These are phyloP conservation scores for Sisor rabdophorus DNA, from an alignment of 2,113 vertebrate genomes.

Conservation along the genomic window DNA sequence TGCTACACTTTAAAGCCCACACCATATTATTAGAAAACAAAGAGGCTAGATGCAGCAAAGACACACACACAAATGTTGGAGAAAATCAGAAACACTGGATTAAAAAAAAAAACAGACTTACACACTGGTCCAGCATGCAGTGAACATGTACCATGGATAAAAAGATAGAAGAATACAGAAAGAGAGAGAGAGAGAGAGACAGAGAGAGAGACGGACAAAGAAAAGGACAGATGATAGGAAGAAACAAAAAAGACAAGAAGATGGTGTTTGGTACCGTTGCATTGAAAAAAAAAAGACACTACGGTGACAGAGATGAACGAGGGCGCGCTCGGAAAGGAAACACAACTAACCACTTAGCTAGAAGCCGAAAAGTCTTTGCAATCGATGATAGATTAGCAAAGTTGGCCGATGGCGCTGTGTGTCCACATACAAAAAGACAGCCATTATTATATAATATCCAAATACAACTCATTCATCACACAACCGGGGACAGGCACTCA, in stretches of 20 bases:
- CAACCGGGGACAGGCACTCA: not conserved
- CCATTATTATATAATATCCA: slow-evolving; percentile 8
- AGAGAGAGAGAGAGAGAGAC: slow-evolving; percentile 22
- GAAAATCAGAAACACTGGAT: slow-evolving; percentile 27
- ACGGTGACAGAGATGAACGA: slow-evolving; percentile 37
- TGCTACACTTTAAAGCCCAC: too few relatives aligned
- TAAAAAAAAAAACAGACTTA: slow-evolving; percentile 69
- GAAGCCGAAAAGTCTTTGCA: slow-evolving; percentile 38
- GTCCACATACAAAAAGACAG: slow-evolving; percentile 27
- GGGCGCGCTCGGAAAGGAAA: slow-evolving; percentile 55
- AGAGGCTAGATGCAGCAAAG: slow-evolving; percentile 23
- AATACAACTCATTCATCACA: slow-evolving; percentile 13
- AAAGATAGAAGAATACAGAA: slow-evolving; percentile 13
- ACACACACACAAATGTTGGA: slow-evolving; percentile 26
- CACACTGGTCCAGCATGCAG: slow-evolving; percentile 83
- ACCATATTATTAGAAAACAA: slow-evolving; percentile 27
- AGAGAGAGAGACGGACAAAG: slow-evolving; percentile 10
- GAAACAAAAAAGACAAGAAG: slow-evolving; percentile 44
- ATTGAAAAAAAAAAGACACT: slow-evolving; percentile 61
- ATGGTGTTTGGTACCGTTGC: slow-evolving; percentile 46
- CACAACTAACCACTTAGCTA: slow-evolving; percentile 45
- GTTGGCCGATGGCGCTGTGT: slow-evolving; percentile 16
- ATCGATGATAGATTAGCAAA: slow-evolving; percentile 47
- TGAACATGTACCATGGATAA: slow-evolving; percentile 64
- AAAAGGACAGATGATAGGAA: slow-evolving; percentile 35